phyloP scores from a whole-genome alignment of 2,888 invertebrate species.

The Metopia argyrocephala region DNA sequence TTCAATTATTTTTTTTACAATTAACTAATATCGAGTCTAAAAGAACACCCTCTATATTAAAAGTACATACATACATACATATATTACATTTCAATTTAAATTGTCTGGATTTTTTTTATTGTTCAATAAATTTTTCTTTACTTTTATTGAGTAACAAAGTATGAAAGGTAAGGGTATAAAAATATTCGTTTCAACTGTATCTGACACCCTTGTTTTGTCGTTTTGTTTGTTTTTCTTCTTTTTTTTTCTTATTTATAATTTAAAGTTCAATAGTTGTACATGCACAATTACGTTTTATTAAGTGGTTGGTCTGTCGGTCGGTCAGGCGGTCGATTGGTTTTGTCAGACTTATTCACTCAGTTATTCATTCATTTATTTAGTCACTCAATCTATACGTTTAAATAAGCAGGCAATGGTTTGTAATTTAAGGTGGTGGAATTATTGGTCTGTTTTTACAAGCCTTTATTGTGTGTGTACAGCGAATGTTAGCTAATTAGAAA shows the following conservation, averaged over 20 bases:
- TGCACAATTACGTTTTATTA: slow-evolving; percentile 59
- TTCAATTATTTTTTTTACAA: no score
- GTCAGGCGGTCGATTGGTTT: no score
- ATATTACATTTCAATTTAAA: neutral
- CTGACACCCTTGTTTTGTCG: slow-evolving; percentile 22
- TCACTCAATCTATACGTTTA: neutral
- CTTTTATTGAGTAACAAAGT: neutral
- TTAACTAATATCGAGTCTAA: no score
- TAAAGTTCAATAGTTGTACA: slow-evolving; percentile 57
- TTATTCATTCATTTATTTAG: neutral
- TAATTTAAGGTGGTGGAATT: neutral
- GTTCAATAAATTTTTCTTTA: neutral
- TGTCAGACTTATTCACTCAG: slow-evolving; percentile 1
- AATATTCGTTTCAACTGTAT: slow-evolving; percentile 19
- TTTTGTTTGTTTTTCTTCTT: neutral
- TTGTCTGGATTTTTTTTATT: neutral
- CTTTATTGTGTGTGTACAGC: neutral
- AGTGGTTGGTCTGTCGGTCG: slow-evolving; percentile 54
- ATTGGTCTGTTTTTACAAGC: neutral
- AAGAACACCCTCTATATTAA: neutral
- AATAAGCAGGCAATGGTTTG: neutral
- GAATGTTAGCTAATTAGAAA: neutral
- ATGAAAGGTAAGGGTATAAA: slow-evolving; percentile 18
- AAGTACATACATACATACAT: neutral
- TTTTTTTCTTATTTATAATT: neutral